Conservation (phyloP, 92 coral and sea anemone genomes). For the Montipora capitata region DNA sequence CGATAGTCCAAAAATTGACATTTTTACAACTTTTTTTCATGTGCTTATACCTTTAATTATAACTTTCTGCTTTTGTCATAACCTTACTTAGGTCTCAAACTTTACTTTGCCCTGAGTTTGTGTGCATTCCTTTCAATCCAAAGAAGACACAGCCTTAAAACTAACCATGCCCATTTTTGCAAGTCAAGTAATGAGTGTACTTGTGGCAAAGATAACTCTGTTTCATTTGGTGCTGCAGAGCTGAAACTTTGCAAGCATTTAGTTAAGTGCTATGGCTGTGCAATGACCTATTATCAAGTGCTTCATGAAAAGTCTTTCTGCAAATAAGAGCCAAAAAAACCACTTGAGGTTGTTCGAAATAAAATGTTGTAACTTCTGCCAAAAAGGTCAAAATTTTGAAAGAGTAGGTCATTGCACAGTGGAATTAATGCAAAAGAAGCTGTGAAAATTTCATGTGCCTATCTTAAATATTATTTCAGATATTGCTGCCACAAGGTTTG, state of each 20-base stretch:
- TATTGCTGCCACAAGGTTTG: slow-evolving; percentile 27
- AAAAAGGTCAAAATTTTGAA: not conserved
- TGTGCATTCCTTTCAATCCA: too few relatives aligned
- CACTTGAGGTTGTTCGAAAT: not conserved
- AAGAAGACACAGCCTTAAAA: not conserved
- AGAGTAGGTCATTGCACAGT: slow-evolving; percentile 48
- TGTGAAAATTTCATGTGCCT: slow-evolving; percentile 47
- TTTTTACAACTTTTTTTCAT: too few relatives aligned
- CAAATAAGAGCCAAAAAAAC: slow-evolving; percentile 27
- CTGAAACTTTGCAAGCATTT: slow-evolving; percentile 27
- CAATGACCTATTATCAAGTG: slow-evolving; percentile 43
- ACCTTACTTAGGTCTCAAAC: too few relatives aligned
- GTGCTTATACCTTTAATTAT: too few relatives aligned
- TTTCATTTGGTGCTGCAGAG: slow-evolving; percentile 16
- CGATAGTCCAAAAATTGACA: too few relatives aligned
- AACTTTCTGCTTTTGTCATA: too few relatives aligned
- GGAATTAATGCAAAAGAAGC: slow-evolving; percentile 12
- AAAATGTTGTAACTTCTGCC: slow-evolving; percentile 13
- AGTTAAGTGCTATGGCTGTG: slow-evolving; percentile 39
- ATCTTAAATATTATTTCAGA: slow-evolving; percentile 38
- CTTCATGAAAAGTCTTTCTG: too few relatives aligned
- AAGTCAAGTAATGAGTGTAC: slow-evolving; percentile 3
- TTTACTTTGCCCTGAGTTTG: too few relatives aligned
- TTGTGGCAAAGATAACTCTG: slow-evolving; percentile 55
- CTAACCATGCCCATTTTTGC: slow-evolving; percentile 43